Evolutionary conservation across 2,113 vertebrate genomes (phyloP), one percentile per base, ranked within the genome.

Genomic region (Progne subis): DNA sequence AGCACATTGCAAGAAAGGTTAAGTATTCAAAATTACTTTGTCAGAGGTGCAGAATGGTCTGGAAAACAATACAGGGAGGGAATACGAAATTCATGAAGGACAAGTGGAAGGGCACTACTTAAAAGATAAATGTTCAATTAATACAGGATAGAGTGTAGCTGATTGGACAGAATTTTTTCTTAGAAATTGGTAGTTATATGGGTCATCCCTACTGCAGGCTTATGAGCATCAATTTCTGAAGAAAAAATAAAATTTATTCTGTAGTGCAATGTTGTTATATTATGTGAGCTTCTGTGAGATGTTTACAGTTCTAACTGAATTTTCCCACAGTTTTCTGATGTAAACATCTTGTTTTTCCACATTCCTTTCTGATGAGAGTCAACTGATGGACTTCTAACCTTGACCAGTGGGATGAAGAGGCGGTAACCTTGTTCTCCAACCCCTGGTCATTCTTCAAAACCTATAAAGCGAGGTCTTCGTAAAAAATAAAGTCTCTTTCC

Each of bases 81-180:
- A 85, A n/a, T 19, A 72, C 49, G 55, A 80, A 94, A 88, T 80
- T 79, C 55, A 91, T 69, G 69, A 78, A 68, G 59, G 70, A 72
- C 32, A 80, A 82, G 21, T 49, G 32, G 37, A 80, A 80, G 90
- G 37, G 19, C 4, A 5, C 13, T 82, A 46, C 52, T 63, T 85
- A 61, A 82, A 75, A 93, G n/a, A 75, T 31, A 90, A 93, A 72
- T 93, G 21, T 85, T 90, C 79, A 81, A 39, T 86, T 89, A 63
- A 81, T 67, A 55, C 2, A 11, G 37, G 57, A 57, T 61, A 52
- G 13, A 64, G 11, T 43, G 20, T 24, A 85, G 19, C 41, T 88
- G 46, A 74, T 79, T 2, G 6, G 63, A 68, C n/a, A 91, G 56
- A 89, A 71, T 8, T 47, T 43, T 91, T 85, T 82, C 41, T 28